Evolutionary conservation across 1,140 invertebrate species (phyloP).

Genomic region (Cecropterus lyciades): DNA sequence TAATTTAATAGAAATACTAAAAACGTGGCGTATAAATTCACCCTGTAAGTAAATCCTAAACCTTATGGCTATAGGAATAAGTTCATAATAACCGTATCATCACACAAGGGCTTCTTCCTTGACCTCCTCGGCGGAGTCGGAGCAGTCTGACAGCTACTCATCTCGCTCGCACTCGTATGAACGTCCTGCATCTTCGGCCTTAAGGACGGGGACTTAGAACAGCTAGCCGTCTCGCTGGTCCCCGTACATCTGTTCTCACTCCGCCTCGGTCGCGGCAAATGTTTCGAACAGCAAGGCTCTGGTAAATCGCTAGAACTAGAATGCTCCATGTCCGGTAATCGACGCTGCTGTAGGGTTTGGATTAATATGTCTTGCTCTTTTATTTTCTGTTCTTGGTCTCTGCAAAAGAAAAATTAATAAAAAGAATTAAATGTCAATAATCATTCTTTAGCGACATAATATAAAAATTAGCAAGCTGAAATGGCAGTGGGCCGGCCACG

Average conservation of each 20-base stretch:
- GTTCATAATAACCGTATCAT: conserved; percentile 43
- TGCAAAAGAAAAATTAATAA: conserved; percentile 38
- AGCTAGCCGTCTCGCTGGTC: conserved; percentile 41
- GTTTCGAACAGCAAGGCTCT: conserved; percentile 46
- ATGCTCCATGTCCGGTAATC: conserved; percentile 11
- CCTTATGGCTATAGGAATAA: too few species aligned
- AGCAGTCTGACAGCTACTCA: conserved; percentile 46
- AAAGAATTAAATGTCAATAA: too few species aligned
- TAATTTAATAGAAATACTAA: too few species aligned
- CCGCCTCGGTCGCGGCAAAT: conserved; percentile 32
- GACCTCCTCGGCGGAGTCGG: conserved; percentile 48
- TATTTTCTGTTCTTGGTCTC: conserved; percentile 57
- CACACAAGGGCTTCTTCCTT: conserved; percentile 42
- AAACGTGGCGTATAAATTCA: too few species aligned
- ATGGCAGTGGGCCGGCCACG: too few species aligned
- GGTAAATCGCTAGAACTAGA: conserved; percentile 27
- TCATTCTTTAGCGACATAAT: too few species aligned
- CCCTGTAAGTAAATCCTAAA: too few species aligned
- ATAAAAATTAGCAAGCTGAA: too few species aligned
- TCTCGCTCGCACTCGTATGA: conserved; percentile 43
- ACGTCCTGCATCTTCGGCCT: neutral
- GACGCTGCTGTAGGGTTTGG: conserved; percentile 33
- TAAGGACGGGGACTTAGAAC: conserved; percentile 36
- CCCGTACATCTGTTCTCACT: conserved; percentile 13
- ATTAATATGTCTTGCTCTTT: conserved; percentile 53